phyloP scores from a whole-genome alignment of 1,140 invertebrate genomes.

The Varroa destructor region DNA sequence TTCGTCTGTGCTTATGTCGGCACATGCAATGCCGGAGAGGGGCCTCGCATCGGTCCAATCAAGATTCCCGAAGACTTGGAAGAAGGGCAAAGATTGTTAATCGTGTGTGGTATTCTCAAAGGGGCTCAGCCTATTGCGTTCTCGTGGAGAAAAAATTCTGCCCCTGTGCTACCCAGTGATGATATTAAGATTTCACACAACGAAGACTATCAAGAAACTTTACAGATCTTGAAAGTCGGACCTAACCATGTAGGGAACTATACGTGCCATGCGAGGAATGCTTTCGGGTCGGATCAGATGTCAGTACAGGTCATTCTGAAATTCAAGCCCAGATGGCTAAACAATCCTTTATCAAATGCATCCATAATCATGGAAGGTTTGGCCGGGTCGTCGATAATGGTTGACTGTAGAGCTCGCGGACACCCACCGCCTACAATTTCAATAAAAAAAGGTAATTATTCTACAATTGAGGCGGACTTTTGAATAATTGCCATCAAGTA shows the following conservation, averaged over 20 bases:
- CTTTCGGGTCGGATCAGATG: slow-evolving; percentile 40
- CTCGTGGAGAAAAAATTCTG: not conserved
- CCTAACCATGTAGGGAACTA: slow-evolving; percentile 27
- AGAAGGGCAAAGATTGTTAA: slow-evolving; percentile 19
- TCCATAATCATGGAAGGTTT: not conserved
- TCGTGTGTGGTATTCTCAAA: slow-evolving; percentile 11
- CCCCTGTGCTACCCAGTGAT: slow-evolving; percentile 4
- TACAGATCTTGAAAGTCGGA: slow-evolving; percentile 9
- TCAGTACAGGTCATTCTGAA: slow-evolving; percentile 25
- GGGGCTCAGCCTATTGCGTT: slow-evolving; percentile 7
- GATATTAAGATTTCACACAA: not conserved
- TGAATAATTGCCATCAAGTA: no score
- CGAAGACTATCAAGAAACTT: slow-evolving; percentile 8
- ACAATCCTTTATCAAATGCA: not conserved
- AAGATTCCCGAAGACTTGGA: slow-evolving; percentile 3
- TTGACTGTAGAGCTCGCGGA: slow-evolving; percentile 8
- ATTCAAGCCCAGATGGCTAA: slow-evolving; percentile 26
- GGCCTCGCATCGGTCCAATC: not conserved
- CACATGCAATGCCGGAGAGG: not conserved
- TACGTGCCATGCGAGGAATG: slow-evolving; percentile 41
- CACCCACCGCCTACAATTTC: not conserved
- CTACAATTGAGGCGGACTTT: no score
- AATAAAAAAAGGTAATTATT: slow-evolving; percentile 2
- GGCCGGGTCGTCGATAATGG: not conserved
- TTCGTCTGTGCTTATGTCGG: not conserved